phyloP scores from a whole-genome alignment of 2,888 invertebrate species.

The Bellardia pandia region DNA sequence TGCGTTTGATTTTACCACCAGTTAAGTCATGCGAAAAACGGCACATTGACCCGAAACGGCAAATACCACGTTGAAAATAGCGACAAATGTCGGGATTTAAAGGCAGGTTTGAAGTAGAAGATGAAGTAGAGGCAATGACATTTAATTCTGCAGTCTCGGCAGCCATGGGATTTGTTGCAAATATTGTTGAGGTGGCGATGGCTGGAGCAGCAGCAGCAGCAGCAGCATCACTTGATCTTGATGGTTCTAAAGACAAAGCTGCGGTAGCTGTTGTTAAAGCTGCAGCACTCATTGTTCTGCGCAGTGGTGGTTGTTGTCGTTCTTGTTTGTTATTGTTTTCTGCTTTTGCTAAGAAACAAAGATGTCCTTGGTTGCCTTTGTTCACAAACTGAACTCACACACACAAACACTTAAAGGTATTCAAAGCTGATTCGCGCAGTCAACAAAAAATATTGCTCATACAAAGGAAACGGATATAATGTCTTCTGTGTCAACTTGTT shows the following conservation, averaged over 20 bases:
- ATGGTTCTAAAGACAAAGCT: constrained; percentile 57
- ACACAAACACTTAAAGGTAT: constrained; percentile 6
- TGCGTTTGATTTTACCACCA: constrained; percentile 60
- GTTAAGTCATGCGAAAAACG: constrained; percentile 81
- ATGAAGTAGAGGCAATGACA: constrained; percentile 64
- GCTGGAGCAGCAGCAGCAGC: constrained; percentile 36
- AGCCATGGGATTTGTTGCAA: constrained; percentile 10
- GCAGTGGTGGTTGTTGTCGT: constrained; percentile 43
- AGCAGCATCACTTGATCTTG: constrained; percentile 64
- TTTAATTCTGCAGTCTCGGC: constrained; percentile 37
- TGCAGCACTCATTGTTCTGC: constrained; percentile 62
- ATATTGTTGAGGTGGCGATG: neutral
- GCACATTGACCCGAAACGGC: constrained; percentile 82
- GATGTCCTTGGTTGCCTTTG: constrained; percentile 68
- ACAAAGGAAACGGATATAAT: constrained; percentile 64
- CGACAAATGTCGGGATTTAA: constrained; percentile 79
- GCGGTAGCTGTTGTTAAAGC: constrained; percentile 56
- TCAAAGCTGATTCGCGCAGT: constrained; percentile 23
- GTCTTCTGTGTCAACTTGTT: constrained; percentile 16
- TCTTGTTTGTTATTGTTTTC: constrained; percentile 32
- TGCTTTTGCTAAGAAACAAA: constrained; percentile 54
- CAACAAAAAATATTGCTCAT: constrained; percentile 15
- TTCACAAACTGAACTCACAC: constrained; percentile 50
- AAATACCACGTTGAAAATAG: constrained; percentile 81
- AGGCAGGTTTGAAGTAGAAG: constrained; percentile 63